These are phyloP conservation scores for Mesaphorura yosii DNA, from an alignment of 1,140 invertebrate genomes.

Conservation along the genomic window DNA sequence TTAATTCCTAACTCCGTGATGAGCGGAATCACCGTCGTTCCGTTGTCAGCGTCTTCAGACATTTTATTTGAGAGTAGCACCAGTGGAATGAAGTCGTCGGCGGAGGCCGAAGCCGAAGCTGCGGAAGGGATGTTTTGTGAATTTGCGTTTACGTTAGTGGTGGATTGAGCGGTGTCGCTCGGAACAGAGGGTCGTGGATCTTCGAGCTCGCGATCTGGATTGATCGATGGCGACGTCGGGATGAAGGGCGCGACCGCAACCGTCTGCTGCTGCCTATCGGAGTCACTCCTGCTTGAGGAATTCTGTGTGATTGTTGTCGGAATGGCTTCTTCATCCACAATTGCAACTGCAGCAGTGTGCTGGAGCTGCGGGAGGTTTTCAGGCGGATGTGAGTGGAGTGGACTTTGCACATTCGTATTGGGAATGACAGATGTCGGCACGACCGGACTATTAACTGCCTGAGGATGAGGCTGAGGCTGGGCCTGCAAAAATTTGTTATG, in stretches of 20 bases:
- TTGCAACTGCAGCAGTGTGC: no score
- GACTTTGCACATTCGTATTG: no score
- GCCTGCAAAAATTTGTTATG: not conserved
- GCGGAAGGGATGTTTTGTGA: not conserved
- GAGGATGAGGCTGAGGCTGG: constrained; percentile 6
- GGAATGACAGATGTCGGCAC: no score
- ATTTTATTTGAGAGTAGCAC: constrained; percentile 4
- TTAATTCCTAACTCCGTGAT: constrained; percentile 31
- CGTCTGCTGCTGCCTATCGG: not conserved
- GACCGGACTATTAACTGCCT: no score
- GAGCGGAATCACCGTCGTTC: constrained; percentile 27
- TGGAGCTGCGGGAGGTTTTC: not conserved
- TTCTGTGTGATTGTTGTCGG: no score
- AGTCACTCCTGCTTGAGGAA: no score
- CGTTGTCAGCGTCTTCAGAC: constrained; percentile 5
- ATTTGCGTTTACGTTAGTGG: not conserved
- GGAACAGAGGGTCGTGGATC: constrained; percentile 3
- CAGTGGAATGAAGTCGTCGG: constrained; percentile 10
- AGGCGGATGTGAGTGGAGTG: not conserved
- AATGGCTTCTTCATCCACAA: no score
- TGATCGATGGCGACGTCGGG: not conserved
- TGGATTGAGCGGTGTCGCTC: not conserved
- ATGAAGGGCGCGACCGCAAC: not conserved
- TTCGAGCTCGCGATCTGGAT: not conserved
- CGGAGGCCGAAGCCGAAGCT: not conserved